phyloP scores from a whole-genome alignment of 2,113 vertebrate genomes.

The Oenanthe melanoleuca region DNA sequence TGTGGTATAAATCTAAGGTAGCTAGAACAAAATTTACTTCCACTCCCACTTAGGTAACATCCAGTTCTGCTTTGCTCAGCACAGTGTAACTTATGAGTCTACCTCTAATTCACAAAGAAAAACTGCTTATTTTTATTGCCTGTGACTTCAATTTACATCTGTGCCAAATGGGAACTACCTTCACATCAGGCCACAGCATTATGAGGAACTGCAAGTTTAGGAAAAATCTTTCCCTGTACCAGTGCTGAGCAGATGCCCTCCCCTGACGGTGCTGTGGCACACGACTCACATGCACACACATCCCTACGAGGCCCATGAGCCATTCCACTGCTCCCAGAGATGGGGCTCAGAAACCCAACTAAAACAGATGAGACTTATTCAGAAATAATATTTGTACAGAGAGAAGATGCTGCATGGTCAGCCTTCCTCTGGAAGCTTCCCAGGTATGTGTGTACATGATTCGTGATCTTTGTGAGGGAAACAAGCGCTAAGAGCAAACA shows the following conservation, averaged over 20 bases:
- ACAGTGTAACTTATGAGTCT: constrained; percentile 1
- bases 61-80: constrained; percentile 40
- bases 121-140: constrained; percentile 48
- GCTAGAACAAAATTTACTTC: constrained; percentile 2
- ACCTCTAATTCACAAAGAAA: constrained; percentile 19
- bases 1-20: constrained; percentile 54
- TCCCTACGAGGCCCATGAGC: background rate
- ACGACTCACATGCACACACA: background rate
- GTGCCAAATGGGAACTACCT: background rate
- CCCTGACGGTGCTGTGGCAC: fast-evolving
- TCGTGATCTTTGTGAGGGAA: constrained; percentile 4
- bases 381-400: constrained; percentile 20
- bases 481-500: constrained; percentile 59
- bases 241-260: background rate
- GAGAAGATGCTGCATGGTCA: background rate
- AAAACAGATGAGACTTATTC: background rate
- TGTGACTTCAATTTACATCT: background rate
- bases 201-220: background rate
- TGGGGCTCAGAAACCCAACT: background rate
- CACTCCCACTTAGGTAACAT: background rate
- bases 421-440: constrained; percentile 5
- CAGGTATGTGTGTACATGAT: constrained; percentile 56
- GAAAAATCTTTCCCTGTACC: background rate
- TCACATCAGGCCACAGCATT: background rate
- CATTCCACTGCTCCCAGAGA: background rate